A percentile compares a stretch with the other conserved stretches of the same genome.
Evolutionary conservation across 2,113 vertebrate genomes (phyloP).

Genomic region (Sinocyclocheilus anophthalmus): DNA sequence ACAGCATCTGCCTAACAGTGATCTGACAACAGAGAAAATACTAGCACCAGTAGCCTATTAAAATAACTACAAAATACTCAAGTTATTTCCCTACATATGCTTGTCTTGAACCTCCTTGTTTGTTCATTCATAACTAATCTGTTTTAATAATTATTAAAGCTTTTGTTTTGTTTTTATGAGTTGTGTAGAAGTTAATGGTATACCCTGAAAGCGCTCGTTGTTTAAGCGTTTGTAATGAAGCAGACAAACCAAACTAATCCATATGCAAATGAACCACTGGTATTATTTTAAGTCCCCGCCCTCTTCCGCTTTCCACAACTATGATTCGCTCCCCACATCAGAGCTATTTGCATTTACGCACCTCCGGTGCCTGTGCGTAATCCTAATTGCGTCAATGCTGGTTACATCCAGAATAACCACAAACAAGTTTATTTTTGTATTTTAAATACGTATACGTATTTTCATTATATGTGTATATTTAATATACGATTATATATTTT

Average conservation of each 20-base stretch:
- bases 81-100: neutral
- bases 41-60: neutral
- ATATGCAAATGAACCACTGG: neutral
- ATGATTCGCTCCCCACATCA: too few species aligned
- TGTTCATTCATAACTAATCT: neutral
- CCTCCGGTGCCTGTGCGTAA: neutral
- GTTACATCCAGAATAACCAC: neutral
- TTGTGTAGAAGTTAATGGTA: neutral
- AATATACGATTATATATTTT: neutral
- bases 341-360: neutral
- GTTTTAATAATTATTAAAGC: neutral
- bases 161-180: neutral
- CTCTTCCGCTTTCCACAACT: neutral
- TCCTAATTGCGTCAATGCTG: neutral
- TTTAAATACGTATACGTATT: neutral
- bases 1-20: conserved; percentile 23
- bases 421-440: neutral
- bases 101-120: neutral
- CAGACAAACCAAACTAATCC: neutral
- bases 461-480: neutral
- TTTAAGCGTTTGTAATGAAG: neutral
- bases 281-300: neutral
- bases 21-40: neutral
- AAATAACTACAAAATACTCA: neutral
- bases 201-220: neutral